phyloP scores from a whole-genome alignment of 2,888 invertebrate species.

The Gortyna flavago region DNA sequence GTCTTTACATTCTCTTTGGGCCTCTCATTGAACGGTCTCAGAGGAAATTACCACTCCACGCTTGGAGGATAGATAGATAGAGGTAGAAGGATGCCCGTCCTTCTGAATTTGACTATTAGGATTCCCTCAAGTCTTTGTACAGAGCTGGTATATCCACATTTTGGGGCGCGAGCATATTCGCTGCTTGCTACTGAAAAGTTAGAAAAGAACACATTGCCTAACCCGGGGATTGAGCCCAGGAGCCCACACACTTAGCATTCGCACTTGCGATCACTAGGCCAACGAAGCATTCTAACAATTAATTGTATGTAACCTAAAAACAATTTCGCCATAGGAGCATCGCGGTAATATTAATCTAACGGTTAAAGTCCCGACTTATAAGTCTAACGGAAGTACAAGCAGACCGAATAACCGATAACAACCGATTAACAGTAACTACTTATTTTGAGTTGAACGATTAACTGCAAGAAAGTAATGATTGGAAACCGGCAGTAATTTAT shows the following conservation, averaged over 20 bases:
- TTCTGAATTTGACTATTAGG: background rate
- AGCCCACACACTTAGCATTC: background rate
- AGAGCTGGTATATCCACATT: background rate
- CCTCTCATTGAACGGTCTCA: background rate
- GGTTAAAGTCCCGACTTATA: slow-evolving; percentile 4
- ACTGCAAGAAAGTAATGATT: background rate
- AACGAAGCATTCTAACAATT: background rate
- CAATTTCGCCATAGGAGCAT: slow-evolving; percentile 12
- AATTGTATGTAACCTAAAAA: slow-evolving; percentile 6
- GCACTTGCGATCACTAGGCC: too few species aligned
- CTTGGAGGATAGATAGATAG: background rate
- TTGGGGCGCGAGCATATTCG: background rate
- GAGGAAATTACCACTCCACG: background rate
- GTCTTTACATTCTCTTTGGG: too few species aligned
- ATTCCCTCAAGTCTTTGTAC: background rate
- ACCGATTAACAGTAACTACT: slow-evolving; percentile 8
- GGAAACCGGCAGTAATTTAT: background rate
- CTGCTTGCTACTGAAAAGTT: background rate
- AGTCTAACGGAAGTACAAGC: slow-evolving; percentile 46
- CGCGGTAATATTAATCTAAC: slow-evolving; percentile 22
- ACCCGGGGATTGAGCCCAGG: too few species aligned
- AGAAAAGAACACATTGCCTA: background rate
- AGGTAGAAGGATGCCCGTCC: too few species aligned
- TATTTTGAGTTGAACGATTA: slow-evolving; percentile 1
- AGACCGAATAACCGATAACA: slow-evolving; percentile 24